Evolutionary conservation across 2,888 invertebrate species (phyloP), one percentile per base, ranked within the genome.

Genomic region (Ommatoiulus sabulosus): DNA sequence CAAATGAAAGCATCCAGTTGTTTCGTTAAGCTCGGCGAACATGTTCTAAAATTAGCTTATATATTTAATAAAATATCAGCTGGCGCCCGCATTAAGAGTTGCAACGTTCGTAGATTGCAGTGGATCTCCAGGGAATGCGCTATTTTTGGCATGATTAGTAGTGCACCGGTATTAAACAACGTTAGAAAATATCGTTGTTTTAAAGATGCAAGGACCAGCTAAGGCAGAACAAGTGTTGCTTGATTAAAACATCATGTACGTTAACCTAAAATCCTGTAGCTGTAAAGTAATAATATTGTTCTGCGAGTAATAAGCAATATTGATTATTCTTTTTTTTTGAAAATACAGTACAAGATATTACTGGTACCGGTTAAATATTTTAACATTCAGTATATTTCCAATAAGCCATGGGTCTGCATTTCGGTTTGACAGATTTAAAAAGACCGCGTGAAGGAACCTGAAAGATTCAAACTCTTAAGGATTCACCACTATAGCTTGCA

Each of bases 1-100:
- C 72, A n/a, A n/a, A n/a, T 24, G 72, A 20, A 72, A 72, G 24
- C 24, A 24, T 72, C 24, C 72, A 72, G 72, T 72, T 72, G 72
- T 72, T 72, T 72, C 72, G 8, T 8, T 72, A 24, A 72, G 72
- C 72, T 24, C 2, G 24, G 24, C 72, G 24, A 72, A 24, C 72
- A 8, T 3, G 24, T 72, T 1, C 72, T 72, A 72, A 72, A 72
- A 72, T 72, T 72, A 72, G 20, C 20, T 10, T 72, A 72, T 20
- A 72, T 72, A 72, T 72, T 72, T 72, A 72, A 72, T 72, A 72
- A 20, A 72, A 24, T 72, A 72, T 72, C 72, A 72, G 72, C 72
- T 72, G 72, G 72, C 20, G 72, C 24, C 72, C 72, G 72, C 72
- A 72, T 72, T 24, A 72, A 4, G 63, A 17, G 63, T 20, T 63